phyloP scores from a whole-genome alignment of 2,888 invertebrate species.

The Lithophane leautieri region DNA sequence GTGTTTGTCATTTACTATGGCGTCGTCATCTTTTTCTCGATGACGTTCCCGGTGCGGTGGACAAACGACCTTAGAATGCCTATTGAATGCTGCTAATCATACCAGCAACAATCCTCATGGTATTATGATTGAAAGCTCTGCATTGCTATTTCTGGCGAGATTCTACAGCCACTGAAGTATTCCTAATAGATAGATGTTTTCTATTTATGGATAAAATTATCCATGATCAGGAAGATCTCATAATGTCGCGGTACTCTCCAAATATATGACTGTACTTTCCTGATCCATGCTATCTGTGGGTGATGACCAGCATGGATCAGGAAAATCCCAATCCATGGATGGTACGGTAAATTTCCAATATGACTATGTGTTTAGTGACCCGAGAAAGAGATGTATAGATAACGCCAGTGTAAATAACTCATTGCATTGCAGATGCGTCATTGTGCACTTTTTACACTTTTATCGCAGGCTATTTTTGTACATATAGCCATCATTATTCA shows the following conservation, averaged over 20 bases:
- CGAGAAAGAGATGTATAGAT: conserved; percentile 1
- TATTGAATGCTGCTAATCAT: not conserved
- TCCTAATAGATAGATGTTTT: not conserved
- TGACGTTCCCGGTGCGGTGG: no score
- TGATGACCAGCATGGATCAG: not conserved
- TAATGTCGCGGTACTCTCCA: not conserved
- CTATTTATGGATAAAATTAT: conserved; percentile 1
- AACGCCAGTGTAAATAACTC: conserved; percentile 5
- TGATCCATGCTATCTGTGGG: no score
- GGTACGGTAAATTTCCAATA: not conserved
- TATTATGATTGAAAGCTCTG: not conserved
- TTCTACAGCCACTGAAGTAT: not conserved
- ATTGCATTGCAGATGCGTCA: conserved; percentile 31
- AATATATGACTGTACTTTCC: not conserved
- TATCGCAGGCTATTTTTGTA: conserved; percentile 40
- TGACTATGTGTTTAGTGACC: not conserved
- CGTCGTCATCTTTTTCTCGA: no score
- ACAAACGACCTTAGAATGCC: not conserved
- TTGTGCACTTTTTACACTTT: conserved; percentile 11
- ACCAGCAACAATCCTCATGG: not conserved
- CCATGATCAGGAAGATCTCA: not conserved
- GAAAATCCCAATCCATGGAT: not conserved
- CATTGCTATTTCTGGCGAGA: not conserved
- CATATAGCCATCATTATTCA: conserved; percentile 12
- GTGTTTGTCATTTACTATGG: no score